Percentiles rank a stretch among this genome's conserved stretches.
These are phyloP conservation scores for Cyrtorhinus lividipennis DNA, from an alignment of 1,140 invertebrate species.

Conservation along the genomic window DNA sequence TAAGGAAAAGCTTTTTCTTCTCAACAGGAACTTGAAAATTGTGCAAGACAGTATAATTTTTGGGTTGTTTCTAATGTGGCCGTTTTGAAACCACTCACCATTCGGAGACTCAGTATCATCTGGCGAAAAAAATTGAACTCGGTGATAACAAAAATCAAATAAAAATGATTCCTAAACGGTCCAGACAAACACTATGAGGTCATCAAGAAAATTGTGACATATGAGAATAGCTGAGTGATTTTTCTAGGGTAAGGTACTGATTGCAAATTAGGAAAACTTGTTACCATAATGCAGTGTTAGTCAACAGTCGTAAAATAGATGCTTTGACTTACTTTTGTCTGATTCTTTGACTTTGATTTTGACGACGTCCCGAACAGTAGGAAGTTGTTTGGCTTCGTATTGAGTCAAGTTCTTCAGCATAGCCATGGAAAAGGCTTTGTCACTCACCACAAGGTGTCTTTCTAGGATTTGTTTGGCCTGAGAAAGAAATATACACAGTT, in stretches of 20 bases:
- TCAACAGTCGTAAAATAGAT: neutral
- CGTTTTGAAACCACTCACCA: conserved; percentile 18
- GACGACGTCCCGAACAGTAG: conserved; percentile 51
- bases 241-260: neutral
- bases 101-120: conserved; percentile 12
- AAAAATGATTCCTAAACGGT: too few species aligned
- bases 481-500: conserved; percentile 28
- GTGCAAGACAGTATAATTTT: too few species aligned
- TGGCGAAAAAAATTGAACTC: conserved; percentile 11
- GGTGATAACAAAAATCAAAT: too few species aligned
- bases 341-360: conserved; percentile 54
- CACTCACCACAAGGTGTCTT: conserved; percentile 59
- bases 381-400: conserved; percentile 37
- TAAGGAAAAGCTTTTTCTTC: too few species aligned
- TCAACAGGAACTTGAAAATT: too few species aligned
- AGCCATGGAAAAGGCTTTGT: conserved; percentile 57
- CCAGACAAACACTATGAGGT: too few species aligned
- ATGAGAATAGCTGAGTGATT: neutral
- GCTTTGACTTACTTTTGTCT: conserved; percentile 49
- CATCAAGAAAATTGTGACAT: too few species aligned
- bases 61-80: neutral
- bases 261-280: too few species aligned
- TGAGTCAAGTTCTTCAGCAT: conserved; percentile 50
- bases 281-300: too few species aligned
- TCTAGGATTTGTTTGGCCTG: conserved; percentile 65